Conservation (phyloP, 2,797 vertebrate genomes). For the Coregonus sp. region DNA sequence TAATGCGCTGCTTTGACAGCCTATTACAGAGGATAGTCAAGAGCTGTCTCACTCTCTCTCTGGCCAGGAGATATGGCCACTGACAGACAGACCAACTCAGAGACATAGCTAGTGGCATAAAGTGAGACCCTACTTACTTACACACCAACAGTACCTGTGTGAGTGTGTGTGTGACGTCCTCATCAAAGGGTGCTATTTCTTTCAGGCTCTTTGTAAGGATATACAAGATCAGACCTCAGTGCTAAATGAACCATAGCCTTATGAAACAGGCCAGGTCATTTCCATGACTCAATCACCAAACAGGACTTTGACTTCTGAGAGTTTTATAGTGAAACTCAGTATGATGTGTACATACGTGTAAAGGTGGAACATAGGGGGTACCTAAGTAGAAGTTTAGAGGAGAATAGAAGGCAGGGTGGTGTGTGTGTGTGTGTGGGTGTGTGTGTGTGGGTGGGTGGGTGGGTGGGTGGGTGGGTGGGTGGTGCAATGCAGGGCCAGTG, state of each 20-base stretch:
- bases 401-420: conserved; percentile 5
- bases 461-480: conserved; percentile 11
- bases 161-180: not conserved
- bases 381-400: not conserved
- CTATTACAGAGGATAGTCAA: conserved; percentile 83
- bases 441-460: conserved; percentile 6
- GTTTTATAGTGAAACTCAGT: not conserved
- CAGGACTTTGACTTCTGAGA: not conserved
- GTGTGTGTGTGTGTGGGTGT: conserved; percentile 14
- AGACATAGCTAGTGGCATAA: conserved; percentile 29
- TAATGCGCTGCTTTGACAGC: conserved; percentile 81
- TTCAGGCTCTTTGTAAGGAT: no score
- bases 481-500: not conserved
- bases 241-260: no score
- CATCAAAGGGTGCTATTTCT: no score
- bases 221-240: no score
- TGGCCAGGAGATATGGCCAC: not conserved
- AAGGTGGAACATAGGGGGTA: no score
- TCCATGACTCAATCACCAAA: not conserved
- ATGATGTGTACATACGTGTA: no score
- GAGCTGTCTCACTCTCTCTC: conserved; percentile 14
- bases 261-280: no score
- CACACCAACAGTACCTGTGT: conserved; percentile 33
- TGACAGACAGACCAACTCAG: not conserved
- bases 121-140: conserved; percentile 37